These are phyloP conservation scores for Thripadectes ignobilis DNA, from an alignment of 2,797 vertebrate species.

Conservation along the genomic window DNA sequence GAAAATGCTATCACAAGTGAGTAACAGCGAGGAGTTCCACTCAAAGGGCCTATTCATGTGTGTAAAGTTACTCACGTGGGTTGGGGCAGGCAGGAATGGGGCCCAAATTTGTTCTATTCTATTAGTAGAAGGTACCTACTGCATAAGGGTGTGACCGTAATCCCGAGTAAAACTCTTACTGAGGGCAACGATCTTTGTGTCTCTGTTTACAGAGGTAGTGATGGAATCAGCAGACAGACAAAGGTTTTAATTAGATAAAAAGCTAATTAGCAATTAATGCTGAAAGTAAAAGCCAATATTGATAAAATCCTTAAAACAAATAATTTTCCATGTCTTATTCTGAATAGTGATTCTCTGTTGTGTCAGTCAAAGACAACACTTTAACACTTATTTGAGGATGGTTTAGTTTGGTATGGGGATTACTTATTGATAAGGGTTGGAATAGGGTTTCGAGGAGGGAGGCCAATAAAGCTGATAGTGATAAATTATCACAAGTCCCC, in stretches of 20 bases:
- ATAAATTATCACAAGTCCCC: slow-evolving; percentile 72
- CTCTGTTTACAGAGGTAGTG: background rate
- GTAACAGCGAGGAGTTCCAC: fast-evolving
- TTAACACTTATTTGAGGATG: slow-evolving; percentile 21
- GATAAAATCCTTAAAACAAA: background rate
- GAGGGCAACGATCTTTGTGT: background rate
- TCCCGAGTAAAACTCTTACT: background rate
- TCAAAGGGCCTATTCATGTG: slow-evolving; percentile 12
- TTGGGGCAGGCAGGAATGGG: background rate
- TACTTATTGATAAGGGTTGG: slow-evolving; percentile 61
- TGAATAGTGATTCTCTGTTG: background rate
- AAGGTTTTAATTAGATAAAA: background rate
- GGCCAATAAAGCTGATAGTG: slow-evolving; percentile 66
- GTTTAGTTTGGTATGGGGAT: slow-evolving; percentile 53
- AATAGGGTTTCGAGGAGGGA: slow-evolving; percentile 1
- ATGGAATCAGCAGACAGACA: background rate
- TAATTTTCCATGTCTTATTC: background rate
- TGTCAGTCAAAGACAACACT: background rate
- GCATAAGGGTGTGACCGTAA: background rate
- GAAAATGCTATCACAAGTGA: background rate
- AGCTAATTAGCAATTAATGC: background rate
- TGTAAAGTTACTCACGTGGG: background rate
- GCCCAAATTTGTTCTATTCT: background rate
- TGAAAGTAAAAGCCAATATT: background rate
- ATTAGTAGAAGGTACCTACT: background rate